Conservation (phyloP, 2,797 vertebrate species). For the Lacerta agilis region DNA sequence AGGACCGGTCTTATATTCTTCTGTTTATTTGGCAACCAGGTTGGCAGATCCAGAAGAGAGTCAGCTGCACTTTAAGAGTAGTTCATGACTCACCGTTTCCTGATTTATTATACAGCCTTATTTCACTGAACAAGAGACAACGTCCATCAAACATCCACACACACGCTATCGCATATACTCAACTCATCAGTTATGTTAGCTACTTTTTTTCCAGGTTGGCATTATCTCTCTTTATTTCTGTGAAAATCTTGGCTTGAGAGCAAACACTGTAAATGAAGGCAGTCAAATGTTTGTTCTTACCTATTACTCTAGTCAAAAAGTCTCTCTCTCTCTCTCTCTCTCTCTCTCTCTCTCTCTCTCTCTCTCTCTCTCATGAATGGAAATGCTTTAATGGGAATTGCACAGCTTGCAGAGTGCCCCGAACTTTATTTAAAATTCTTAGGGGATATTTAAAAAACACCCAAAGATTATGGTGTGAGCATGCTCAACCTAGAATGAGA, state of each 20-base stretch:
- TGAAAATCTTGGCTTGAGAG: background rate
- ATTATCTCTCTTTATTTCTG: background rate
- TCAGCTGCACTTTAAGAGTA: background rate
- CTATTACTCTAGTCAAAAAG: background rate
- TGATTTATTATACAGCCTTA: background rate
- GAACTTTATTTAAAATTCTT: background rate
- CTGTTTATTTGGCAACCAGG: background rate
- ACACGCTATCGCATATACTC: background rate
- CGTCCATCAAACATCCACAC: background rate
- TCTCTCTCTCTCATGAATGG: background rate
- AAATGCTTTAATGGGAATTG: background rate
- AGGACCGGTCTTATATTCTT: no score
- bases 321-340: background rate
- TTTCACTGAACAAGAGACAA: background rate
- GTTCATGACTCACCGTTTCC: background rate
- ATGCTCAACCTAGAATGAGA: no score
- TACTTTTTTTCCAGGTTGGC: background rate
- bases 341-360: no score
- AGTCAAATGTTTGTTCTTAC: conserved; percentile 2
- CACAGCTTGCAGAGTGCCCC: background rate
- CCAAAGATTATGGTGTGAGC: no score
- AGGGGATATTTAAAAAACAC: background rate
- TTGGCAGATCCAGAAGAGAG: background rate
- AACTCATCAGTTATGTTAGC: background rate
- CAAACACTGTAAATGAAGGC: background rate